Conservation (phyloP, 2,113 vertebrate genomes). For the Callithrix jacchus region DNA sequence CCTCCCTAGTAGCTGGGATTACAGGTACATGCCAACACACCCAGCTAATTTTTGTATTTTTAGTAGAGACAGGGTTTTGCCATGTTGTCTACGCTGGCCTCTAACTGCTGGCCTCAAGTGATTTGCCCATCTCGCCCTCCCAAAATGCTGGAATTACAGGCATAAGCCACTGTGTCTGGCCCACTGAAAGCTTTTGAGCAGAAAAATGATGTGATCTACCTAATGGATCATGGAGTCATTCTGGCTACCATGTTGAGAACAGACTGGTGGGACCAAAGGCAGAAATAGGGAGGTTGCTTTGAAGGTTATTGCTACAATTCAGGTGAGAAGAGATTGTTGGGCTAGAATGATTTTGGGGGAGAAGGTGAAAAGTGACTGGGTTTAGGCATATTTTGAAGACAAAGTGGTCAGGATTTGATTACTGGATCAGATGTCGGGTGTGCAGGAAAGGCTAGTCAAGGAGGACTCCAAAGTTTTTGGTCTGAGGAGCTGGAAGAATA, state of each 20-base stretch:
- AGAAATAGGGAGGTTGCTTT: not conserved
- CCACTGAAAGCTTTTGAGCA: not conserved
- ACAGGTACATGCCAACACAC: too few species aligned
- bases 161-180: too few species aligned
- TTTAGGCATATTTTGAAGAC: not conserved
- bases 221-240: not conserved
- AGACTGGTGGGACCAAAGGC: not conserved
- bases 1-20: too few species aligned
- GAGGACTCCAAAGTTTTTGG: not conserved
- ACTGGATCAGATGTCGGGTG: not conserved
- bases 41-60: too few species aligned
- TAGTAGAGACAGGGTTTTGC: too few species aligned
- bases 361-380: not conserved
- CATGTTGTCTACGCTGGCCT: too few species aligned
- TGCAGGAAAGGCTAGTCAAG: not conserved
- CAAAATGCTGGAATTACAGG: too few species aligned
- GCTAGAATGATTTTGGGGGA: not conserved
- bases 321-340: not conserved
- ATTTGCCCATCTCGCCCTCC: too few species aligned
- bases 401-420: not conserved
- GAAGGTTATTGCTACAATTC: not conserved
- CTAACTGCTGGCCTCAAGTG: too few species aligned
- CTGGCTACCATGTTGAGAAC: not conserved
- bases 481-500: not conserved
- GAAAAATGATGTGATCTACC: not conserved